phyloP scores from a whole-genome alignment of 2,797 vertebrate genomes.

The Tympanoctomys barrerae region DNA sequence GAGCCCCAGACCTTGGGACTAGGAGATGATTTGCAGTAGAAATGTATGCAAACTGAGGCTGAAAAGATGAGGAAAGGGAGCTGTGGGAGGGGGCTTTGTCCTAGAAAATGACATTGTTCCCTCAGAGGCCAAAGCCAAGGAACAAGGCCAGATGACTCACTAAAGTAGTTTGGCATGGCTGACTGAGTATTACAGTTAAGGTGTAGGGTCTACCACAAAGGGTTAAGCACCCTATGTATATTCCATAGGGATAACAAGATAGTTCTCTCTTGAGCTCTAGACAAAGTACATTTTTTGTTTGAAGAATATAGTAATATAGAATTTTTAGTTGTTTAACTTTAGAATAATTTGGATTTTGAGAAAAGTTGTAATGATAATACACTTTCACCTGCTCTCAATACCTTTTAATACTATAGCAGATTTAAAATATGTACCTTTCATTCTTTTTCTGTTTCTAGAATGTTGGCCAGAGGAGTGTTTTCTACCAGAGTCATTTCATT shows the following conservation, averaged over 20 bases:
- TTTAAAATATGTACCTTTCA: background rate
- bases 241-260: background rate
- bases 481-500: background rate
- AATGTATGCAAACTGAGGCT: background rate
- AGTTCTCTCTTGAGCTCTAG: background rate
- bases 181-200: background rate
- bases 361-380: background rate
- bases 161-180: background rate
- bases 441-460: background rate
- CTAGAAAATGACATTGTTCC: background rate
- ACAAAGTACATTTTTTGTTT: background rate
- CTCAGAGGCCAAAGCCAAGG: background rate
- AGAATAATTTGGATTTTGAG: conserved; percentile 6
- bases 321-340: conserved; percentile 31
- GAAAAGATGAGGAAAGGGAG: background rate
- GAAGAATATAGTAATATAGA: background rate
- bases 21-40: background rate
- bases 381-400: background rate
- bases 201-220: background rate
- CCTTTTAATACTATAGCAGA: background rate
- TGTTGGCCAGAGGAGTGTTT: background rate
- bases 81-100: background rate
- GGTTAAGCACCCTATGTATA: background rate
- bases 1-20: background rate
- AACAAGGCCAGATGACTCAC: background rate